A percentile compares a stretch with the other conserved stretches of the same genome.
Conservation (phyloP, 2,113 vertebrate species). For the Heterotis niloticus region DNA sequence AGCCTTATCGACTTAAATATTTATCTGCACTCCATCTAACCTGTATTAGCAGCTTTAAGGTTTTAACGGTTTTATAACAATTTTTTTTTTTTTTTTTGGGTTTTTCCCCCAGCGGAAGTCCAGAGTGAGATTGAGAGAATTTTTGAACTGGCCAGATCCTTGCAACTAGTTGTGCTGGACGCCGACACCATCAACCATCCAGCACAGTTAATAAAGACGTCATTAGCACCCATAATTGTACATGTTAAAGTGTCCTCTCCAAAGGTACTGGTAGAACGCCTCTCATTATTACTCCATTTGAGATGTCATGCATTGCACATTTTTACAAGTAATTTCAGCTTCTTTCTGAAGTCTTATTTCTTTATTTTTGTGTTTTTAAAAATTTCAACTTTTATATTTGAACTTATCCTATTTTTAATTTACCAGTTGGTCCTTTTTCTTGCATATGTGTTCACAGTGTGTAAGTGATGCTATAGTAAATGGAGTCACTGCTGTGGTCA, state of each 20-base stretch:
- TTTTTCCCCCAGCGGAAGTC: conserved; percentile 77
- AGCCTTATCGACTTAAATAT: not conserved
- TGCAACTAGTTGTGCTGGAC: conserved; percentile 93
- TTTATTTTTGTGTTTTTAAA: not conserved
- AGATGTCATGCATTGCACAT: not conserved
- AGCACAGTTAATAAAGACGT: conserved; percentile 94
- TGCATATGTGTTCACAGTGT: not conserved
- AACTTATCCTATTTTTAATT: not conserved
- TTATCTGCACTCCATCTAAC: conserved; percentile 1
- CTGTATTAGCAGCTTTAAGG: not conserved
- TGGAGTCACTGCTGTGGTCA: not conserved
- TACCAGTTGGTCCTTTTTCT: not conserved
- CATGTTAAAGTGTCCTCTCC: conserved; percentile 98
- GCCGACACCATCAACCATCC: conserved; percentile 98
- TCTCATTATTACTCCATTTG: not conserved
- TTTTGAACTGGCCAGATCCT: conserved; percentile 91
- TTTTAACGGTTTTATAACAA: too few species aligned
- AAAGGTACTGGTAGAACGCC: conserved; percentile 70
- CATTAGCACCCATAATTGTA: conserved; percentile 93
- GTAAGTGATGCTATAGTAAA: not conserved
- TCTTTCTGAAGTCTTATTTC: not conserved
- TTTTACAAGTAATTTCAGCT: not conserved
- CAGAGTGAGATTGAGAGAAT: conserved; percentile 97
- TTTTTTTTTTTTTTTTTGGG: conserved; percentile 5
- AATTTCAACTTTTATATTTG: not conserved